Evolutionary conservation across 2,888 invertebrate genomes (phyloP).

Genomic region (Phaedon cochleariae): DNA sequence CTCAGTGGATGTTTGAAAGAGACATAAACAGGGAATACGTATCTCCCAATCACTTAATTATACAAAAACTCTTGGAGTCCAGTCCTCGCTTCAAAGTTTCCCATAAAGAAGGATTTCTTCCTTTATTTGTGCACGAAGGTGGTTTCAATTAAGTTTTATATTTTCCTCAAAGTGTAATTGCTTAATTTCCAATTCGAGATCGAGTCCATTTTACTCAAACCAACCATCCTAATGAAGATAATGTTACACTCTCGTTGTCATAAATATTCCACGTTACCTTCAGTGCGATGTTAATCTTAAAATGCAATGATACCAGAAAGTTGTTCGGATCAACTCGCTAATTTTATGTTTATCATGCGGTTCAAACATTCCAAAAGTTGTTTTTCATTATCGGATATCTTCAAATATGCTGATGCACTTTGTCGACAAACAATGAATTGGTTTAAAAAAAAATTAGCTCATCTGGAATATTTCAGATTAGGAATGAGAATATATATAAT

Average conservation of each 20-base stretch:
- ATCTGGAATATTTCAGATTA: not conserved
- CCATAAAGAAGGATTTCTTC: not conserved
- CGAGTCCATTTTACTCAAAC: slow-evolving; percentile 19
- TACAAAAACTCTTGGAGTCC: not conserved
- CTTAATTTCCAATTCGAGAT: slow-evolving; percentile 26
- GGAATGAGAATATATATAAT: too few relatives aligned
- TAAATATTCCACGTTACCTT: slow-evolving; percentile 8
- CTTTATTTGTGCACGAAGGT: slow-evolving; percentile 3
- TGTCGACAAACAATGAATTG: not conserved
- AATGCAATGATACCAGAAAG: slow-evolving; percentile 21
- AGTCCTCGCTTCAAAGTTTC: not conserved
- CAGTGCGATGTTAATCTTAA: slow-evolving; percentile 3
- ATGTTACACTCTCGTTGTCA: slow-evolving; percentile 2
- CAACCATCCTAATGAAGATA: slow-evolving; percentile 10
- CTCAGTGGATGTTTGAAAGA: not conserved
- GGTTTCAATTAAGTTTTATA: slow-evolving; percentile 29
- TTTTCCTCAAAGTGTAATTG: slow-evolving; percentile 32
- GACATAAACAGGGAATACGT: not conserved
- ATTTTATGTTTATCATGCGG: slow-evolving; percentile 25
- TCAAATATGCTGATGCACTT: slow-evolving; percentile 11
- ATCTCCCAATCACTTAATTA: slow-evolving; percentile 1
- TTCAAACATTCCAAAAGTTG: slow-evolving; percentile 1
- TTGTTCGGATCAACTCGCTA: slow-evolving; percentile 27
- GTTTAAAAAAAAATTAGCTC: not conserved
- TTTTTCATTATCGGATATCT: not conserved